Conservation (phyloP, 2,797 vertebrate genomes). For the Carcharodon carcharias region DNA sequence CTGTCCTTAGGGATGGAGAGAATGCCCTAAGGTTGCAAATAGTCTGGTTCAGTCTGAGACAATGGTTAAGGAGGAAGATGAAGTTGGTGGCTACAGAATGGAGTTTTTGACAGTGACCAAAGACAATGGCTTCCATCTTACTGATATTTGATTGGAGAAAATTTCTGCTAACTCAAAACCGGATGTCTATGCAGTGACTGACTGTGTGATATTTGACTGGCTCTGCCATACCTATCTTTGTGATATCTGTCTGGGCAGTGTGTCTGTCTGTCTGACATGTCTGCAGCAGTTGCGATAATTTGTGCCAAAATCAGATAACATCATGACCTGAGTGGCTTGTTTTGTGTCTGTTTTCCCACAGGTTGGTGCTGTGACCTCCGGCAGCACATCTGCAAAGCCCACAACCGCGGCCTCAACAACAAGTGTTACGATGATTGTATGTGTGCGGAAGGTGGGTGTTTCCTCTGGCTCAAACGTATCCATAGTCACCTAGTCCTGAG, state of each 20-base stretch:
- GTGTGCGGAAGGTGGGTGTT: conserved; percentile 82
- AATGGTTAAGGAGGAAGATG: neutral
- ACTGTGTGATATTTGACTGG: neutral
- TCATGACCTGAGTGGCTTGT: neutral
- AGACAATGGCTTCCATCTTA: neutral
- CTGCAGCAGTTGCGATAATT: neutral
- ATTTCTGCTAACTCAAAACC: neutral
- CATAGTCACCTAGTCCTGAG: neutral
- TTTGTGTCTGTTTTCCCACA: conserved; percentile 45
- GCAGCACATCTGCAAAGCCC: conserved; percentile 77
- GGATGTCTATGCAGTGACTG: neutral
- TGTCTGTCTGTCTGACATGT: neutral
- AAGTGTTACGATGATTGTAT: conserved; percentile 97
- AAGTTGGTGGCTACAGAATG: neutral
- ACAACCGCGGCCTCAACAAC: conserved; percentile 95
- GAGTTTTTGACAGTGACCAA: neutral
- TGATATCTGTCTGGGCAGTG: neutral
- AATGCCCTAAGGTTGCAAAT: neutral
- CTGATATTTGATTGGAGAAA: neutral
- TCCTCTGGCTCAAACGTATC: neutral
- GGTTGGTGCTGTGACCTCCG: conserved; percentile 90
- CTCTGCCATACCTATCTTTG: neutral
- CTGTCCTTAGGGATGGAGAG: neutral
- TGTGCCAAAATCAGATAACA: neutral
- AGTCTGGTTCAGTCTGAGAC: neutral